Evolutionary conservation across 2,797 vertebrate species (phyloP).

Genomic region (Enteromius mattozi): DNA sequence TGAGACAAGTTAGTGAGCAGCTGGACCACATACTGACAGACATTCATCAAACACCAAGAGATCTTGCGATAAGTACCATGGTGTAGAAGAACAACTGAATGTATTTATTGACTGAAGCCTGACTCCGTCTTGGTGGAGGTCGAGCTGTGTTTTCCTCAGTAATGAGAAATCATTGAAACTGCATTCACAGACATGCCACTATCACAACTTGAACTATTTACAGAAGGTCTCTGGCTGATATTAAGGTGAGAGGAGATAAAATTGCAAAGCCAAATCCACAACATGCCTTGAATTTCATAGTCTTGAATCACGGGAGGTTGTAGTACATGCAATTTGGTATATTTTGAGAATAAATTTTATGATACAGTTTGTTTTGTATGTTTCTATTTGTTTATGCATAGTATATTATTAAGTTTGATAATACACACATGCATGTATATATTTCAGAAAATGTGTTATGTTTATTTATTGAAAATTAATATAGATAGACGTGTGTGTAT

Average conservation of each 20-base stretch:
- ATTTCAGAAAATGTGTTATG: no score
- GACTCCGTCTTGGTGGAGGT: conserved; percentile 36
- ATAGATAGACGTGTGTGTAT: no score
- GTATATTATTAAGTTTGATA: not conserved
- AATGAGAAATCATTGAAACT: conserved; percentile 44
- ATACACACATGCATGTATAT: no score
- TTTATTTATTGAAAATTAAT: no score
- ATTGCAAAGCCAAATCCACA: not conserved
- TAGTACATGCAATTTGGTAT: not conserved
- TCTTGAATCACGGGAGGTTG: not conserved
- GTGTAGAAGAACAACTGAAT: conserved; percentile 26
- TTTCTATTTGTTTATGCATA: conserved; percentile 14
- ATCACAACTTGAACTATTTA: conserved; percentile 27
- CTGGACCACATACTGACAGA: conserved; percentile 21
- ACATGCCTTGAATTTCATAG: conserved; percentile 29
- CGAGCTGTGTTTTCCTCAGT: conserved; percentile 12
- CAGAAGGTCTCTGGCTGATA: conserved; percentile 34
- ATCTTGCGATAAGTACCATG: conserved; percentile 12
- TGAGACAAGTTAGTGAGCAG: conserved; percentile 3
- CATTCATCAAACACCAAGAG: conserved; percentile 30
- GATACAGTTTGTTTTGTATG: not conserved
- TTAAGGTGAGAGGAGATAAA: conserved; percentile 33
- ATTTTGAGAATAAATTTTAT: not conserved
- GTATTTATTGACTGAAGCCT: conserved; percentile 41
- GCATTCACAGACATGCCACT: conserved; percentile 35